Evolutionary conservation across 2,113 vertebrate genomes (phyloP), one percentile per base, ranked within the genome.

Genomic region (Saccopteryx bilineata): DNA sequence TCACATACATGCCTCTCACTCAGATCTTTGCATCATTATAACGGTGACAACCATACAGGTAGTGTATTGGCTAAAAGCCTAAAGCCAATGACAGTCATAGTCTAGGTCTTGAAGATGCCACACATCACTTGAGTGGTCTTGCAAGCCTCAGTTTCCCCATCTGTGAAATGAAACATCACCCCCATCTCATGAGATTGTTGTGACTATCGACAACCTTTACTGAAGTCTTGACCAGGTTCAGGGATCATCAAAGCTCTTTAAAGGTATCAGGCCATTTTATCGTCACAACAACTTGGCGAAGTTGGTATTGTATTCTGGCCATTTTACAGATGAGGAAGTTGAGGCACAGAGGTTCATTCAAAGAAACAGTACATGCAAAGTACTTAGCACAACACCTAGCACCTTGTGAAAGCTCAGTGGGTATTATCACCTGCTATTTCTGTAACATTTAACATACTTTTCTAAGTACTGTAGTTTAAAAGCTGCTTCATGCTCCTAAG

Each of bases 381-480:
- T 6, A 11, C 84, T 78, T 31, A 65, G 54, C 28, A 31, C 26
- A 0, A 19, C 26, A 19, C 78, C 86, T 61, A 68, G 31, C 8
- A 5, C 52, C 24, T 82, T 24, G 46, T 2, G 2, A 72, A 91
- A 23, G 28, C 31, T 39, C 69, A 5, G 3, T 21, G 13, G 26
- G 23, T 23, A 3, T 17, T 24, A 13, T 24, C 17, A 26, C 33
- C 74, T 81, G 26, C 56, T 23, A 50, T 52, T 65, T 74, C 61
- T 31, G 2, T 24, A 58, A 63, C 28, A 86, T 75, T 78, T 82
- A 46, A 72, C 58, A 76, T 2, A 68, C 31, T 90, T 79, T 79
- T 74, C 95, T 46, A 63, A 82, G 71, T 39, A n/a, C 39, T 39
- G 39, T n/a, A 61, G 23, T 68, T 52, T 39, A 69, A 96, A 93